Evolutionary conservation across 2,113 vertebrate genomes (phyloP), one percentile per base, ranked within the genome.

Genomic region (Drymodes brunneopygia): DNA sequence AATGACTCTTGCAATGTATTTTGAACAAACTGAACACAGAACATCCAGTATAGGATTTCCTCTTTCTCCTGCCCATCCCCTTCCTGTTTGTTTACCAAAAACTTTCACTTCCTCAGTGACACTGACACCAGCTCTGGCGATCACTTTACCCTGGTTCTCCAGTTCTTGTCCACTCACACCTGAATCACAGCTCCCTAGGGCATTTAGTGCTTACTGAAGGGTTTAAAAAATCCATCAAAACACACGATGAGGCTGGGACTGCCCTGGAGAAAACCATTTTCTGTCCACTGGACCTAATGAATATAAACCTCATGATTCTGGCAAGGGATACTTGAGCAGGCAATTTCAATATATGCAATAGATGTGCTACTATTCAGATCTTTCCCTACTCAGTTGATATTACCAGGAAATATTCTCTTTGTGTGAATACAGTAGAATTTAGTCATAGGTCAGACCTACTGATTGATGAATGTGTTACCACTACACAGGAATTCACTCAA

Each of bases 101-200:
- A 72, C 58, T 97, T 94, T 97, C 94, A 94, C 61, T 95, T 97
- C 97, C 96, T 91, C 88, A 88, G 56, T 21, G 72, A 53, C 13
- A 31, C 60, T 51, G 24, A 71, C 56, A 92, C 44, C 53, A 92
- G 75, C 58, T 40, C 81, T 69, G 60, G 40, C 0, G 0, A 50
- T n/a, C 24, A 4, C 45, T 92, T 81, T 85, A 65, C 17, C 9
- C 19, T 36, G 23, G 15, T 44, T 83, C 66, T 66, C 16, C 35
- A 79, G 25, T 45, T 69, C 66, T 53, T 2, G 1, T 42, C 36
- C 7, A 3, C 66, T 75, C 33, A 13, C 16, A 56, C 64, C 57
- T 45, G 51, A 69, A 75, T 44, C 38, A 36, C 16, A 25, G 47
- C 33, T 56, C 22, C 17, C 33, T 33, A 16, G 6, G 29, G 47